Evolutionary conservation across 2,797 vertebrate species (phyloP).

Genomic region (Periparus ater): DNA sequence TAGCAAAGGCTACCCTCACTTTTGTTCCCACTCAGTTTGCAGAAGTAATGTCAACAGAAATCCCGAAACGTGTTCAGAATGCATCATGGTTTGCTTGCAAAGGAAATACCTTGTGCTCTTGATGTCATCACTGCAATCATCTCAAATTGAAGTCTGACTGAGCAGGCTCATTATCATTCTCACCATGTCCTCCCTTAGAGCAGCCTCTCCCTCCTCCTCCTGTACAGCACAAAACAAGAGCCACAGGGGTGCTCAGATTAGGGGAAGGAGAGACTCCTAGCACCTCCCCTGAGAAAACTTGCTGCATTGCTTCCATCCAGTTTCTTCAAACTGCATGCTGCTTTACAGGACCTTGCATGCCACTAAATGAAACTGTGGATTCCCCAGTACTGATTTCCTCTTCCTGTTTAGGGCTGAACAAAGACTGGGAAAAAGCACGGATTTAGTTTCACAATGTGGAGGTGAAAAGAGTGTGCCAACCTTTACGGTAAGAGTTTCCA

Average conservation of each 20-base stretch:
- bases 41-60: background rate
- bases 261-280: background rate
- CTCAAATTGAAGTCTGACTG: constrained; percentile 33
- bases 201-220: constrained; percentile 35
- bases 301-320: background rate
- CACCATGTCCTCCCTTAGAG: constrained; percentile 3
- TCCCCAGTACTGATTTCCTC: background rate
- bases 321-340: background rate
- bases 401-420: background rate
- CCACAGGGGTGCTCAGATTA: constrained; percentile 39
- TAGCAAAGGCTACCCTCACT: background rate
- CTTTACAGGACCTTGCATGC: background rate
- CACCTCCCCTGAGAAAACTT: constrained; percentile 58
- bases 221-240: constrained; percentile 11
- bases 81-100: background rate
- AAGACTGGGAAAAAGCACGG: background rate
- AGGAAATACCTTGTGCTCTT: constrained; percentile 42
- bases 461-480: background rate
- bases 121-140: constrained; percentile 37
- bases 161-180: constrained; percentile 47
- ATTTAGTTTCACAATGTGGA: background rate
- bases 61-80: constrained; percentile 17
- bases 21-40: background rate
- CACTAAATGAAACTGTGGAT: background rate
- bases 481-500: background rate